phyloP scores from a whole-genome alignment of 2,888 invertebrate genomes.

The Loripinus fragilis region DNA sequence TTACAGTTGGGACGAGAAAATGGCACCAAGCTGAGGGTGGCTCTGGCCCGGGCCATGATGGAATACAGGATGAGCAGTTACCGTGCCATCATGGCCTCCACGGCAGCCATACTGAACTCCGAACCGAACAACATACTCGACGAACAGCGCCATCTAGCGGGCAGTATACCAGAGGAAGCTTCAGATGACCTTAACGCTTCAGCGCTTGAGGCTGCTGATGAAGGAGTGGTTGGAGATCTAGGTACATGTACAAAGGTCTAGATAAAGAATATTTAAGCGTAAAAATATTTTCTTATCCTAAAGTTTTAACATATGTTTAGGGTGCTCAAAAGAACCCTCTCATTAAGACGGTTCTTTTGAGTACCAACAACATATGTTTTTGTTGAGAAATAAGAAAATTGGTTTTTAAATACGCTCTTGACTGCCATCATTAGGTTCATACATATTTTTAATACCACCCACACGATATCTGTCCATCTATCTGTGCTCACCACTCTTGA shows the following conservation, averaged over 20 bases:
- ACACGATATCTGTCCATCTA: too few relatives aligned
- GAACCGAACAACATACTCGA: constrained; percentile 44
- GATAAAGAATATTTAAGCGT: not conserved
- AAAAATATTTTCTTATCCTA: too few relatives aligned
- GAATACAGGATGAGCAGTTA: constrained; percentile 76
- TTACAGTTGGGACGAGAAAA: constrained; percentile 66
- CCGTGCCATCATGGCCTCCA: constrained; percentile 74
- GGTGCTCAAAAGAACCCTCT: too few relatives aligned
- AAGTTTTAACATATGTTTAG: too few relatives aligned
- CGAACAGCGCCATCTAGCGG: not conserved
- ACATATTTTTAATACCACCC: too few relatives aligned
- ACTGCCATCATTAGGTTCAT: too few relatives aligned
- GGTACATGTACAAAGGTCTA: not conserved
- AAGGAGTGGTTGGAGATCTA: not conserved
- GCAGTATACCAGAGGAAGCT: constrained; percentile 33
- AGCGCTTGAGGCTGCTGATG: constrained; percentile 15
- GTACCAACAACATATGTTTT: too few relatives aligned
- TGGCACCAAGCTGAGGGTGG: constrained; percentile 63
- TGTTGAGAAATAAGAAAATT: too few relatives aligned
- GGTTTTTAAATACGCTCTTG: too few relatives aligned
- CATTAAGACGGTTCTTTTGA: too few relatives aligned
- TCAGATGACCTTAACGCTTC: constrained; percentile 26
- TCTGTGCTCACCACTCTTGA: too few relatives aligned
- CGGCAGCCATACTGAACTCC: constrained; percentile 68
- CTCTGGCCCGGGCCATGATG: constrained; percentile 66